phyloP scores from a whole-genome alignment of 2,888 invertebrate species.

The Ichneumon xanthorius region DNA sequence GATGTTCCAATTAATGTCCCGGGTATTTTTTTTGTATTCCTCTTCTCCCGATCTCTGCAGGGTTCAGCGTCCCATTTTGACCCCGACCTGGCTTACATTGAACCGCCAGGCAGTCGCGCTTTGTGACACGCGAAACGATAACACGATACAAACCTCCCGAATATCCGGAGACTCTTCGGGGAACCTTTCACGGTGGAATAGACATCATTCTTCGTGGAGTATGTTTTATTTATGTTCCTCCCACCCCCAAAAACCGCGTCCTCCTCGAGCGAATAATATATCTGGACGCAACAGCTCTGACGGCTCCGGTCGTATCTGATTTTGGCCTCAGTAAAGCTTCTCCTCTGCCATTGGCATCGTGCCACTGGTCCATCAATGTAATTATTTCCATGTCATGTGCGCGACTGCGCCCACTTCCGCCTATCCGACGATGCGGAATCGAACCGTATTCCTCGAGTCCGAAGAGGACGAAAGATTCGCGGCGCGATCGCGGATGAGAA shows the following conservation, averaged over 20 bases:
- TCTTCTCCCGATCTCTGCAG: no score
- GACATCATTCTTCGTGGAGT: conserved; percentile 65
- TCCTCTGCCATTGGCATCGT: conserved; percentile 71
- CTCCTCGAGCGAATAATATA: conserved; percentile 70
- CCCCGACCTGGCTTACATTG: not conserved
- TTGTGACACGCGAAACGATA: not conserved
- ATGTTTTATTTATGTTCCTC: conserved; percentile 70
- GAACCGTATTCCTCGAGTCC: not conserved
- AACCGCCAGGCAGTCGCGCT: not conserved
- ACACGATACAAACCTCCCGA: conserved; percentile 16
- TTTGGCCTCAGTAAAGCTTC: conserved; percentile 72
- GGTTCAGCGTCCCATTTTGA: not conserved
- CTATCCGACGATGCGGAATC: conserved; percentile 16
- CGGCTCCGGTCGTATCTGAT: conserved; percentile 77
- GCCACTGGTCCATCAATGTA: conserved; percentile 80
- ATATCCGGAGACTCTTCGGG: conserved; percentile 29
- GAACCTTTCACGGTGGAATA: not conserved
- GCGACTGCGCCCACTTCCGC: conserved; percentile 38
- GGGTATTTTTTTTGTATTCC: no score
- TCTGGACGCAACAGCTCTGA: conserved; percentile 76
- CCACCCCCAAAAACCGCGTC: not conserved
- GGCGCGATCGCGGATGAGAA: not conserved
- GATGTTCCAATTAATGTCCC: no score
- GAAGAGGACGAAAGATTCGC: not conserved
- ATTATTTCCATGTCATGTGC: conserved; percentile 78